Evolutionary conservation across 2,797 vertebrate species (phyloP).

Genomic region (Hydrophis major): DNA sequence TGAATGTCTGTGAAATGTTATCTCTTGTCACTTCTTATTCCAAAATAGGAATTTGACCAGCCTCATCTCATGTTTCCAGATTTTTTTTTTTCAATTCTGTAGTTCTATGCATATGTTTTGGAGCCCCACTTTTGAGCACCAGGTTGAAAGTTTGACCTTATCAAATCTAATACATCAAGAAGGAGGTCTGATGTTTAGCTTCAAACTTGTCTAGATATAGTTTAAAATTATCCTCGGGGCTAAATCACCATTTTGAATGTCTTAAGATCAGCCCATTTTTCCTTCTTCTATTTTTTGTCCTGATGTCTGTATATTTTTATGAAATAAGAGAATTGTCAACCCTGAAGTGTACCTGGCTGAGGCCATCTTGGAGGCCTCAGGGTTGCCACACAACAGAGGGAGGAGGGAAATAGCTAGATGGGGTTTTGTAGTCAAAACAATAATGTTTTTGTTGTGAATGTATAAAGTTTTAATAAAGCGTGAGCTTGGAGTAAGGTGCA

Average conservation of each 20-base stretch:
- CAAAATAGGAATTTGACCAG: not conserved
- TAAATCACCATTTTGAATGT: not conserved
- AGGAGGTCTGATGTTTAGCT: constrained; percentile 23
- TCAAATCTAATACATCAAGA: constrained; percentile 20
- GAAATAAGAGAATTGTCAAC: not conserved
- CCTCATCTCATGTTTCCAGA: not conserved
- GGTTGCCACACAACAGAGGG: no score
- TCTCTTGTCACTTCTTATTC: not conserved
- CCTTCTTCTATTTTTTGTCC: not conserved
- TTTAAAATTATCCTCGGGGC: not conserved
- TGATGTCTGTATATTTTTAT: not conserved
- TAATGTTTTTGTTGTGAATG: no score
- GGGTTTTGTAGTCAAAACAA: no score
- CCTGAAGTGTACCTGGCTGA: no score
- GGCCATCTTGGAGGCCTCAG: no score
- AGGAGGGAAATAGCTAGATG: no score
- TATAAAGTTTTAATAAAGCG: no score
- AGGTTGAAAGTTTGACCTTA: constrained; percentile 35
- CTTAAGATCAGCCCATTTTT: not conserved
- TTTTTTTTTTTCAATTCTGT: not conserved
- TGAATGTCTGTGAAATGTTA: not conserved
- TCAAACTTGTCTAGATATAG: not conserved
- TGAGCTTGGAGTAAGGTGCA: no score
- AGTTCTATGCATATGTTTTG: not conserved
- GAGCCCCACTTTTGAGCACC: constrained; percentile 40